These are phyloP conservation scores for Aphaenogaster floridana DNA, from an alignment of 1,140 invertebrate species.

Conservation along the genomic window DNA sequence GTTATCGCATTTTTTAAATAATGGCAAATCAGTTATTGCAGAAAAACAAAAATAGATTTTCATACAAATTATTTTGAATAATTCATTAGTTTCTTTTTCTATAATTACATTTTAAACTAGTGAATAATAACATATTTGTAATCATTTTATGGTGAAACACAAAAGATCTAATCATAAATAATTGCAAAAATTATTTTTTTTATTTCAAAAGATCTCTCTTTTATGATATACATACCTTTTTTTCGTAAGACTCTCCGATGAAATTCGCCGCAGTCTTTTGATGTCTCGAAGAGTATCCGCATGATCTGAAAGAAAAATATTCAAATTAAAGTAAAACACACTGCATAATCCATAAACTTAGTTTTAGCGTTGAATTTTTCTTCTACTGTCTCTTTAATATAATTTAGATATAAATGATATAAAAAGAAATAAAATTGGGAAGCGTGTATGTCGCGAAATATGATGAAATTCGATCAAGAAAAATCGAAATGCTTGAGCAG, in stretches of 20 bases:
- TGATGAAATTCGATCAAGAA: no score
- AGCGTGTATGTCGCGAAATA: neutral
- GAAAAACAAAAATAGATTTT: neutral
- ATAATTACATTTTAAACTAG: neutral
- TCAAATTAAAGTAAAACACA: neutral
- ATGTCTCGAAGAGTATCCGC: neutral
- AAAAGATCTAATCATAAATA: neutral
- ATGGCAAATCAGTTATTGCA: neutral
- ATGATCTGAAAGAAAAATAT: slow-evolving; percentile 15
- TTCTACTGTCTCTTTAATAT: neutral
- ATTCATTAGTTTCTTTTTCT: neutral
- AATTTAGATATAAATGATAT: neutral
- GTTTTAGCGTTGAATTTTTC: neutral
- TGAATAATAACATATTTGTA: neutral
- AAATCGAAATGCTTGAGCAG: neutral
- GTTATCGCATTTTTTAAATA: neutral
- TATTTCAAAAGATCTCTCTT: no score
- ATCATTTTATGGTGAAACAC: neutral
- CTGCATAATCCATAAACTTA: neutral
- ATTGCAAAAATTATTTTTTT: neutral
- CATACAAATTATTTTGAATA: neutral
- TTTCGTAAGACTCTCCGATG: neutral
- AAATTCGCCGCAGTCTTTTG: neutral
- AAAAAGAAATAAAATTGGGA: neutral
- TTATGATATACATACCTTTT: neutral